phyloP scores from a whole-genome alignment of 2,113 vertebrate genomes.

The Charina bottae region DNA sequence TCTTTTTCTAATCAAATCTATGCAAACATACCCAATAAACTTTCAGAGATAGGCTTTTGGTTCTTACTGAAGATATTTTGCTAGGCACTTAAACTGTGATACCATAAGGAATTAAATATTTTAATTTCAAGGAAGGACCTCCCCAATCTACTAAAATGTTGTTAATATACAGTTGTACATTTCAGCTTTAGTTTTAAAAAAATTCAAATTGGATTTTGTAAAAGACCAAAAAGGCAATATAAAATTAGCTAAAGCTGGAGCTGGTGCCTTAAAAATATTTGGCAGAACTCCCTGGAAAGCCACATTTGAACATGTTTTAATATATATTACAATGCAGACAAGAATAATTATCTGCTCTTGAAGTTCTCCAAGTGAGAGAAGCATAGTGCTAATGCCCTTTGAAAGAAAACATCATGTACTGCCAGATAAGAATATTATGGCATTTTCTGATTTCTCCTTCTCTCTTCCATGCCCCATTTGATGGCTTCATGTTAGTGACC shows the following conservation, averaged over 20 bases:
- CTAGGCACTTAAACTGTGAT: conserved; percentile 32
- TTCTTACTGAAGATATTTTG: conserved; percentile 47
- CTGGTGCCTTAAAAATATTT: conserved; percentile 84
- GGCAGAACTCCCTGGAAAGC: conserved; percentile 86
- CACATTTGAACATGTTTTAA: conserved; percentile 88
- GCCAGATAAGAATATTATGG: conserved; percentile 61
- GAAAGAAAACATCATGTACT: conserved; percentile 67
- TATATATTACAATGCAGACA: conserved; percentile 88
- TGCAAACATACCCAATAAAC: not conserved
- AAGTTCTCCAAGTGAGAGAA: conserved; percentile 75
- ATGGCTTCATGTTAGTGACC: conserved; percentile 34
- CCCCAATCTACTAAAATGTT: conserved; percentile 47
- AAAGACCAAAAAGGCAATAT: conserved; percentile 78
- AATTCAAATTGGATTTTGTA: conserved; percentile 79
- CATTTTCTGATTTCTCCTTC: conserved; percentile 41
- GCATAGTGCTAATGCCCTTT: conserved; percentile 70
- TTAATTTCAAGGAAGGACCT: conserved; percentile 55
- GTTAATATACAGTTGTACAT: conserved; percentile 67
- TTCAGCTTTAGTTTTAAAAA: conserved; percentile 66
- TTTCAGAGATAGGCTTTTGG: not conserved
- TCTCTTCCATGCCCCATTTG: conserved; percentile 22
- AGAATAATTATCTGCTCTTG: conserved; percentile 88
- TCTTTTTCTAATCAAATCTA: conserved; percentile 37
- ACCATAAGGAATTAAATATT: conserved; percentile 51
- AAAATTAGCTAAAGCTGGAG: conserved; percentile 85